phyloP scores from a whole-genome alignment of 2,113 vertebrate species.

The Gymnogyps californianus region DNA sequence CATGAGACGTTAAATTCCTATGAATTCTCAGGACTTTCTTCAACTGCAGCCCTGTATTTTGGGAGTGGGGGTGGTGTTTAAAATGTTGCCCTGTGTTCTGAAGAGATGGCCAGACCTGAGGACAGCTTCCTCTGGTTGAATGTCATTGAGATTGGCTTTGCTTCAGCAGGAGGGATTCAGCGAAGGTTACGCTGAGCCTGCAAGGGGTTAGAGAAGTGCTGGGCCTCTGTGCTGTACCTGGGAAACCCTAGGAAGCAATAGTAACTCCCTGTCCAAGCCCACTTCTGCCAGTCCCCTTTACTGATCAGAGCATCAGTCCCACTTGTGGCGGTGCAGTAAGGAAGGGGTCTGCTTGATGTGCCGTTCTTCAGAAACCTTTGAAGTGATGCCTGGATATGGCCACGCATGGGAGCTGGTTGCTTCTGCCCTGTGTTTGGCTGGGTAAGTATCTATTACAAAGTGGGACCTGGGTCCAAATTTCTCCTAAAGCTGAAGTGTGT shows the following conservation, averaged over 20 bases:
- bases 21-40: conserved; percentile 10
- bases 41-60: background rate
- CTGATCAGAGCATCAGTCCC: background rate
- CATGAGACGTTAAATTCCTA: background rate
- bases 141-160: background rate
- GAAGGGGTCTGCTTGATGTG: background rate
- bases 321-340: background rate
- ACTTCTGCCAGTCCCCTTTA: background rate
- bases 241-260: background rate
- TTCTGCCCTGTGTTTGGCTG: background rate
- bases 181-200: background rate
- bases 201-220: background rate
- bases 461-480: background rate
- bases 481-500: background rate
- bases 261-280: background rate
- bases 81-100: background rate
- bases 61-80: background rate
- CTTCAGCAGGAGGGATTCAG: background rate
- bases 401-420: background rate
- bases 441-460: background rate
- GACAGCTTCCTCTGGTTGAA: background rate
- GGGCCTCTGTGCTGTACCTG: background rate
- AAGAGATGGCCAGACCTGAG: background rate
- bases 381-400: background rate
- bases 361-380: background rate